Conservation (phyloP, 1,140 invertebrate genomes). For the Ridgeia piscesae region DNA sequence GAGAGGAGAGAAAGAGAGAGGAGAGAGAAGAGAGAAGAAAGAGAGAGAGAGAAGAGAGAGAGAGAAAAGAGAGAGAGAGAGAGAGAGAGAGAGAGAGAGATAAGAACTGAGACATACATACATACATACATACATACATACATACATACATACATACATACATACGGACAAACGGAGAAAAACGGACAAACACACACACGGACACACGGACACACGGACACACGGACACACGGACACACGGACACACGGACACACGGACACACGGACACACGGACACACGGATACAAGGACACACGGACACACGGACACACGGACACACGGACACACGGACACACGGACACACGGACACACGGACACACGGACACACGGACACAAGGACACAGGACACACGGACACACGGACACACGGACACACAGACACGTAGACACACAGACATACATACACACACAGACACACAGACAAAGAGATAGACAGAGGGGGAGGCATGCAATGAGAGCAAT, state of each 20-base stretch:
- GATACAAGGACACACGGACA: background rate
- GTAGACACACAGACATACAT: background rate
- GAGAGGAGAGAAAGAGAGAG: background rate
- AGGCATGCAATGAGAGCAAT: no score
- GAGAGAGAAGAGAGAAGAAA: background rate
- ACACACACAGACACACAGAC: background rate
- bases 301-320: background rate
- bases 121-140: background rate
- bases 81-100: conserved; percentile 14
- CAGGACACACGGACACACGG: background rate
- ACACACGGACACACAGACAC: background rate
- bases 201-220: no score
- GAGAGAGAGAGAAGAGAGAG: background rate
- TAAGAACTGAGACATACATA: background rate
- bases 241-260: background rate
- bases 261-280: background rate
- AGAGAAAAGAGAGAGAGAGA: background rate
- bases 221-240: background rate
- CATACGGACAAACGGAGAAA: background rate
- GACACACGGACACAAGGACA: no score
- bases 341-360: background rate
- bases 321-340: background rate
- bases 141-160: background rate
- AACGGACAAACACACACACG: background rate
- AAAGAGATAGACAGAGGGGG: background rate